These are phyloP conservation scores for Ptilodon capucinus DNA, from an alignment of 2,888 invertebrate genomes.

Conservation along the genomic window DNA sequence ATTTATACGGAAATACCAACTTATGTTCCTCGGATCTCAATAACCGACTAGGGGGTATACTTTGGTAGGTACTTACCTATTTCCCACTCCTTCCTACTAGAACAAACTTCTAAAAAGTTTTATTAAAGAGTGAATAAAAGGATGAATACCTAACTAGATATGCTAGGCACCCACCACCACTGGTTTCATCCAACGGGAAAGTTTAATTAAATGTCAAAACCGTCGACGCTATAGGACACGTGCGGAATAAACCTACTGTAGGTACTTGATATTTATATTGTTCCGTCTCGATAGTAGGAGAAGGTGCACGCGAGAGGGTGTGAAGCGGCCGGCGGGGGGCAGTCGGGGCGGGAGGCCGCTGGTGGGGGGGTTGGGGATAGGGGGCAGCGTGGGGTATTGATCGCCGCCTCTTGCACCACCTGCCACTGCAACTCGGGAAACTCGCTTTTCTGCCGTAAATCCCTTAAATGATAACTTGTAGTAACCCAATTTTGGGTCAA, in stretches of 20 bases:
- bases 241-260: constrained; percentile 4
- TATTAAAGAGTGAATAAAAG: too few species aligned
- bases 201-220: neutral
- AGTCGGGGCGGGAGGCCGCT: constrained; percentile 21
- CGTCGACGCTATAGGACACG: neutral
- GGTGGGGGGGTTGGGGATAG: constrained; percentile 25
- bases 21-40: too few species aligned
- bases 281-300: constrained; percentile 8
- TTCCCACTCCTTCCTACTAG: too few species aligned
- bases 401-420: constrained; percentile 64
- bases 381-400: constrained; percentile 55
- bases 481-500: neutral
- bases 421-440: constrained; percentile 58
- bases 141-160: too few species aligned
- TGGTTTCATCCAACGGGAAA: neutral
- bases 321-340: constrained; percentile 13
- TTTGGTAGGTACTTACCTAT: too few species aligned
- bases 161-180: too few species aligned
- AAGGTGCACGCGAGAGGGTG: constrained; percentile 22
- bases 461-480: neutral
- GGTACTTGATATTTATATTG: constrained; percentile 2
- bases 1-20: too few species aligned
- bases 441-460: constrained; percentile 33
- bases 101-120: too few species aligned
- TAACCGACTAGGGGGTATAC: too few species aligned